Evolutionary conservation across 2,888 invertebrate genomes (phyloP), one percentile per base, ranked within the genome.

Genomic region (Saturnia japonica): DNA sequence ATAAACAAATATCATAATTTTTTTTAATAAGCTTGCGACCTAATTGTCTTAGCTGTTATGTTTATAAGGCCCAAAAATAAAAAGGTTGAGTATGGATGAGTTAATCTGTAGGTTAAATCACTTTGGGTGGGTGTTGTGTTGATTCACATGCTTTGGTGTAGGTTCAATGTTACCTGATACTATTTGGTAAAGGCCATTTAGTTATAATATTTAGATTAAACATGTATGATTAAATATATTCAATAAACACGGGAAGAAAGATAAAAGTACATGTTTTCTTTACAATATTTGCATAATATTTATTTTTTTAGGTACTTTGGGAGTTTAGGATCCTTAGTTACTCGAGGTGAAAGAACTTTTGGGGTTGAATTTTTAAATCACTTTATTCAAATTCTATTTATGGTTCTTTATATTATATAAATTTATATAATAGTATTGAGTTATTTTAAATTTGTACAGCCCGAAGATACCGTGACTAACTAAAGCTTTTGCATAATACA

Each of bases 131-230:
- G 51, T n/a, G n/a, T 54, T 54, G 54, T 54, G 54, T n/a, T 54
- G 54, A 22, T 54, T 54, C 9, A 16, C 47, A 2, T n/a, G 54
- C 22, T 54, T n/a, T 54, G 40, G 57, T 57, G 57, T 25, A 57
- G 64, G 34, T 64, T 34, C 64, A 64, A 64, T 72, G 74, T 73
- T 76, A 70, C 72, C 72, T 71, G 68, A 72, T 74, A 69, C 70
- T 72, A 67, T 47, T 74, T 28, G 12, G 25, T 57, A 25, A 25
- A 54, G 16, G 22, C 57, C 57, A 57, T 57, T 57, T 28, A 57
- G 25, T 25, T 57, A 28, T 54, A 54, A 47, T 47, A 19, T 54
- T 54, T 54, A n/a, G 22, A 54, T 54, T 54, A 54, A 54, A 54
- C 22, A 22, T 22, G 22, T 54, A 22, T 22, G 3, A 9, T 22